Conservation (phyloP, 2,797 vertebrate species). For the Typhlichthys subterraneus region DNA sequence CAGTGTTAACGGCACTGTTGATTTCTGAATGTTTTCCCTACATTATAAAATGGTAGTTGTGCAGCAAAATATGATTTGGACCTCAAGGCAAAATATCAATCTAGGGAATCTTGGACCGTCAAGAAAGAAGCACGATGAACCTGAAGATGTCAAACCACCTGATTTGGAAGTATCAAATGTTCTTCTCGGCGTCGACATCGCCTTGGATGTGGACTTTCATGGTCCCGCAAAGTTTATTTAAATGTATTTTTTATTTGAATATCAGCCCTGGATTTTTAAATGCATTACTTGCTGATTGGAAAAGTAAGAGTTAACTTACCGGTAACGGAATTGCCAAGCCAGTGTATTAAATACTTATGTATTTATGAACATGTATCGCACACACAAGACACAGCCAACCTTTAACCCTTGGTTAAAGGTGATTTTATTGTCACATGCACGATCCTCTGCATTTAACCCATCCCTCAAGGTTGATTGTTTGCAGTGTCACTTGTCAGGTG, state of each 20-base stretch:
- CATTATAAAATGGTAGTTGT: neutral
- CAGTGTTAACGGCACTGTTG: no score
- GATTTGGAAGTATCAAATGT: neutral
- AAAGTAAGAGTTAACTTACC: neutral
- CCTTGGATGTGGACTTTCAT: neutral
- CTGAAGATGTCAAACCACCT: neutral
- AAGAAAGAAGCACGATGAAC: neutral
- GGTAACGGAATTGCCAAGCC: neutral
- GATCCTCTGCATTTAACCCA: no score
- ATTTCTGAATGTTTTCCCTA: no score
- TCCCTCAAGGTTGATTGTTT: no score
- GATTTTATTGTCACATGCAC: no score
- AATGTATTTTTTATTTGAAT: neutral
- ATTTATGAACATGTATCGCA: no score
- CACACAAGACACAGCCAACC: no score
- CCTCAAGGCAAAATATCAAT: neutral
- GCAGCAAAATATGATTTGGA: neutral
- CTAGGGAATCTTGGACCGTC: neutral
- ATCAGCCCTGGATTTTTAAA: neutral
- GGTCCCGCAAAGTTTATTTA: neutral
- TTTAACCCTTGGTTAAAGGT: no score
- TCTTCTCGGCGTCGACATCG: neutral
- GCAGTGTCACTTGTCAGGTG: no score
- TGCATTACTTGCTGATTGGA: neutral
- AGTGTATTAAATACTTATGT: neutral